A percentile compares a stretch with the other conserved stretches of the same genome.
Evolutionary conservation across 2,797 vertebrate species (phyloP).

Genomic region (Cyclura pinguis): DNA sequence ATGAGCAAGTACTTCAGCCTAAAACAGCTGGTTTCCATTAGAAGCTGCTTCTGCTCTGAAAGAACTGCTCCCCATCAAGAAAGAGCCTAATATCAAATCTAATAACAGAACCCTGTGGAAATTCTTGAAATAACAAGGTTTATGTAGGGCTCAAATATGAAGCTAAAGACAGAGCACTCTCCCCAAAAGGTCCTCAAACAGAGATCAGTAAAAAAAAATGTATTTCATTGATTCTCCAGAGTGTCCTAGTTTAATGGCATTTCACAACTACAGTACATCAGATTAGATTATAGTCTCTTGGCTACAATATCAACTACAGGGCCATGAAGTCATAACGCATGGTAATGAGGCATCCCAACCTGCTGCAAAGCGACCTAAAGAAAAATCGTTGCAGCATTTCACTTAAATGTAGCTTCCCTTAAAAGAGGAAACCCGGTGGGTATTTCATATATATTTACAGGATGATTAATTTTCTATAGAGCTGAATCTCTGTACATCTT

Average conservation of each 20-base stretch:
- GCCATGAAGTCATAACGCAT: conserved; percentile 77
- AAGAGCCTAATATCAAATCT: conserved; percentile 35
- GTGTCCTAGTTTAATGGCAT: conserved; percentile 75
- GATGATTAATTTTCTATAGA: conserved; percentile 70
- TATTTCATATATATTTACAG: conserved; percentile 74
- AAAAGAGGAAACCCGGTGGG: conserved; percentile 57
- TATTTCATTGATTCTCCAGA: conserved; percentile 72
- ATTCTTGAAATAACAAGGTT: conserved; percentile 49
- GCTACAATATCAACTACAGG: conserved; percentile 69
- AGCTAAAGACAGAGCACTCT: conserved; percentile 64
- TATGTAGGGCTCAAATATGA: conserved; percentile 52
- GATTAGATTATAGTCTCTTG: conserved; percentile 73
- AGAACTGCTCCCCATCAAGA: conserved; percentile 37
- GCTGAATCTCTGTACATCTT: conserved; percentile 71
- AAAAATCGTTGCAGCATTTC: conserved; percentile 77
- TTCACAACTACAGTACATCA: conserved; percentile 75
- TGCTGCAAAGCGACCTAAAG: conserved; percentile 77
- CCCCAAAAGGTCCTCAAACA: conserved; percentile 53
- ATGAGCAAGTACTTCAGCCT: neutral
- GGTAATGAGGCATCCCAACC: conserved; percentile 79
- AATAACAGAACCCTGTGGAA: conserved; percentile 33
- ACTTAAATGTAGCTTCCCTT: conserved; percentile 69
- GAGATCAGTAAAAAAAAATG: conserved; percentile 61
- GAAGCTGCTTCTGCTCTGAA: conserved; percentile 17
- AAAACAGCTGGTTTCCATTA: accelerated